Base-by-base conservation (phyloP, 2,888 invertebrate species). In the Lochmaea crataegi region DNA sequence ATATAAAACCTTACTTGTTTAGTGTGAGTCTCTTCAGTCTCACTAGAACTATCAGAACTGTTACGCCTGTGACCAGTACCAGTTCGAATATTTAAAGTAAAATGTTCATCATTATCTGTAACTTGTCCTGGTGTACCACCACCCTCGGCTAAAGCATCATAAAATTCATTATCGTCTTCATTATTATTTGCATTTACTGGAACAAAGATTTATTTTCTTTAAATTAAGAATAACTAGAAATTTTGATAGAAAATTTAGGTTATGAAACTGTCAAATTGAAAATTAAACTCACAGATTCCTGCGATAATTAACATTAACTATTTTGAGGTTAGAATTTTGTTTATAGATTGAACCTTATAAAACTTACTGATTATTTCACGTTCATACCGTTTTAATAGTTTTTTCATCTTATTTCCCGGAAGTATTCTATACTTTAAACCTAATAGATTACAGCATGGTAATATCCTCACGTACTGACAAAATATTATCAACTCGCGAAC, bases 141-240 rank as follows among this genome's bases (percentile, higher is more conserved):
- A 68, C 84, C 84, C 74, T 86, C 86, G 4, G 87, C 84, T 81
- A 85, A 80, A 75, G 84, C 87, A 83, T 93, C 93, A 82, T 92
- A 94, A 86, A 93, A 93, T 82, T 93, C 92, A 80, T 94, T 93
- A 82, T 93, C 94, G 86, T 94, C 90, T 70, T 93, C 93, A 85
- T 92, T 89, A 72, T 88, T 91, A 73, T 86, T 89, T 81, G 78
- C 89, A 85, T 73, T 89, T 77, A 90, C 89, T 82, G 78, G 2
- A 80, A 78, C 42, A 57, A 42, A 64, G 22, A 67, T 6, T n/a
- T 61, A 16, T 22, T 57, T 26, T 26, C 2, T 6, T 53, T n/a
- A 5, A 60, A 60, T 6, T 14, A 60, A 5, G 1, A 22, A 22
- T 26, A 10, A 58, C 58, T 26, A 3, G 6, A 22, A 58, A 58